Conservation (phyloP, 2,797 vertebrate genomes). For the Coregonus suidteri region DNA sequence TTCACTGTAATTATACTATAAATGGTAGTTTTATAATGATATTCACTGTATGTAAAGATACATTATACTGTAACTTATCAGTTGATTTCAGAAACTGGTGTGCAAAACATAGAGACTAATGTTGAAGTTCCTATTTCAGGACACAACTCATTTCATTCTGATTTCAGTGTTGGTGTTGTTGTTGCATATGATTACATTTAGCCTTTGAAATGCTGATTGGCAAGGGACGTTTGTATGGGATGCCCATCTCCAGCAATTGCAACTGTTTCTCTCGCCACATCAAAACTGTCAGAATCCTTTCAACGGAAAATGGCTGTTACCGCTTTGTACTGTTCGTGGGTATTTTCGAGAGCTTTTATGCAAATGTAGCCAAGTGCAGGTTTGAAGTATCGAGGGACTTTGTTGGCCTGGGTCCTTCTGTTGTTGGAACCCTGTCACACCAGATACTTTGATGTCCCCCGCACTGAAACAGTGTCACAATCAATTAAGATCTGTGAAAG, state of each 20-base stretch:
- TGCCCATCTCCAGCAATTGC: conserved; percentile 49
- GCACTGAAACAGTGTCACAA: conserved; percentile 66
- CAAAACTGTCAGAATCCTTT: conserved; percentile 54
- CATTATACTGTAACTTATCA: too few relatives aligned
- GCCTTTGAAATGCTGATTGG: conserved; percentile 67
- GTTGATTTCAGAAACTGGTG: conserved; percentile 22
- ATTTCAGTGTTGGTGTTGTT: conserved; percentile 5
- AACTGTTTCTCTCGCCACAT: conserved; percentile 22
- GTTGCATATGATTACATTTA: conserved; percentile 60
- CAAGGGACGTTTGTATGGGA: conserved; percentile 59
- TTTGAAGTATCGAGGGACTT: conserved; percentile 62
- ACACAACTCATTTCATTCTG: conserved; percentile 26
- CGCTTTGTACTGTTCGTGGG: conserved; percentile 65
- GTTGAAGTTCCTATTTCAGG: conserved; percentile 50
- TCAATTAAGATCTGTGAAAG: conserved; percentile 67
- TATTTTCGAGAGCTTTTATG: conserved; percentile 77
- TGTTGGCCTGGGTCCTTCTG: conserved; percentile 56
- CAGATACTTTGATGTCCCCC: conserved; percentile 69
- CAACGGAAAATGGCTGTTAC: conserved; percentile 55
- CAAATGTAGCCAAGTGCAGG: conserved; percentile 57
- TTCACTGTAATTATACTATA: conserved; percentile 3
- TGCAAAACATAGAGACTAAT: conserved; percentile 6
- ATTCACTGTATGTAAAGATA: not conserved
- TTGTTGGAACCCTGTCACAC: conserved; percentile 66
- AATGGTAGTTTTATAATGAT: not conserved